Evolutionary conservation across 1,140 invertebrate species (phyloP).

Genomic region (Ceratina japonica): DNA sequence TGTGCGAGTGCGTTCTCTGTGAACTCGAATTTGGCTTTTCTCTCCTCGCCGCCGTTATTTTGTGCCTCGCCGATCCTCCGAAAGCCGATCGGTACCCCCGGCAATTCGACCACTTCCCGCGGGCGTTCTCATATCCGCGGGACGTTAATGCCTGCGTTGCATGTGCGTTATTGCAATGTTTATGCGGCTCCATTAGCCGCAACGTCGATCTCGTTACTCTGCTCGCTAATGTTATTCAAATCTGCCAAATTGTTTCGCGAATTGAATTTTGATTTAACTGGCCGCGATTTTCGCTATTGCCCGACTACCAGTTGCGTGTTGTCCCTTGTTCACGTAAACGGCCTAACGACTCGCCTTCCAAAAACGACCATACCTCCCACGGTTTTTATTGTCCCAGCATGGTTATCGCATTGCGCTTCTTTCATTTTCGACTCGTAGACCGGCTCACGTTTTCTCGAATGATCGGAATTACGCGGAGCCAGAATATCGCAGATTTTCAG

Average conservation of each 20-base stretch:
- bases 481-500: neutral
- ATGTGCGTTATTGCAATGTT: constrained; percentile 12
- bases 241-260: neutral
- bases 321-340: neutral
- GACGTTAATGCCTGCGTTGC: neutral
- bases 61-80: neutral
- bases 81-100: neutral
- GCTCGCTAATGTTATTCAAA: constrained; percentile 1
- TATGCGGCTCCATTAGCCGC: neutral
- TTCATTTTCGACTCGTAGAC: constrained; percentile 33
- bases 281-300: neutral
- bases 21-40: constrained; percentile 2
- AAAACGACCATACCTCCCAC: no score
- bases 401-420: constrained; percentile 31
- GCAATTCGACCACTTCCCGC: no score
- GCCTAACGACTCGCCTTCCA: no score
- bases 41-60: neutral
- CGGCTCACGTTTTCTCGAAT: constrained; percentile 8
- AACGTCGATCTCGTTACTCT: neutral
- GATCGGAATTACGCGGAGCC: neutral
- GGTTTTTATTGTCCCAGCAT: constrained; percentile 9
- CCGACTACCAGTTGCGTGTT: neutral
- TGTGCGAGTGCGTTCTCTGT: constrained; percentile 31
- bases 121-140: no score
- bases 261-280: constrained; percentile 2